phyloP scores from a whole-genome alignment of 2,888 invertebrate genomes.

The Idaea dimidiata region DNA sequence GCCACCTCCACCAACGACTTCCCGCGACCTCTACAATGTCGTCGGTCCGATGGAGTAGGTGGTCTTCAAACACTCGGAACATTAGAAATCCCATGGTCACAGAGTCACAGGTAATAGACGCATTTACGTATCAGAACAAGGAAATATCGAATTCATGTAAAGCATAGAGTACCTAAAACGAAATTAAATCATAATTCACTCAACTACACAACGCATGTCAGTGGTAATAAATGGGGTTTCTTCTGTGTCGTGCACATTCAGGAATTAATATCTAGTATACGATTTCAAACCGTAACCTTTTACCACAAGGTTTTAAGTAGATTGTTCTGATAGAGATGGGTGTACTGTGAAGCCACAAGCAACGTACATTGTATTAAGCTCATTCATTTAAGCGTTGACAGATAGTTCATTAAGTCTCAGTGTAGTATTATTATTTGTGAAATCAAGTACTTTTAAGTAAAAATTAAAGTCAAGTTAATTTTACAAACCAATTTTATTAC shows the following conservation, averaged over 20 bases:
- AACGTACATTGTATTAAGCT: conserved; percentile 4
- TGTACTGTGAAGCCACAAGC: neutral
- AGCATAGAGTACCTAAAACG: neutral
- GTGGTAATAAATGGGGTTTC: conserved; percentile 8
- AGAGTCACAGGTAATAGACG: too few relatives aligned
- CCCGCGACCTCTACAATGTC: too few relatives aligned
- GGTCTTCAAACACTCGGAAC: too few relatives aligned
- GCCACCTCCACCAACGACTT: too few relatives aligned
- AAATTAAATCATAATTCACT: neutral
- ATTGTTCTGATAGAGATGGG: neutral
- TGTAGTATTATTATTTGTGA: neutral
- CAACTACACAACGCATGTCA: conserved; percentile 6
- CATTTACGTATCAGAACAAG: neutral
- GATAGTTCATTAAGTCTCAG: conserved; percentile 7
- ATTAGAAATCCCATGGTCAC: too few relatives aligned
- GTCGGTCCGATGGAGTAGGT: too few relatives aligned
- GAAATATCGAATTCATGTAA: neutral
- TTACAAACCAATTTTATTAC: too few relatives aligned
- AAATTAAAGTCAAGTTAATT: neutral
- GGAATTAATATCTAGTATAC: neutral
- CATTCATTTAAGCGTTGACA: conserved; percentile 7
- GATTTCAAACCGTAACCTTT: conserved; percentile 1
- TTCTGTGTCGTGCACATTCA: conserved; percentile 3
- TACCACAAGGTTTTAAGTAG: neutral
- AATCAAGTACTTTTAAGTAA: neutral